Evolutionary conservation across 2,797 vertebrate species (phyloP), one percentile per base, ranked within the genome.

Genomic region (Leuciscus waleckii): DNA sequence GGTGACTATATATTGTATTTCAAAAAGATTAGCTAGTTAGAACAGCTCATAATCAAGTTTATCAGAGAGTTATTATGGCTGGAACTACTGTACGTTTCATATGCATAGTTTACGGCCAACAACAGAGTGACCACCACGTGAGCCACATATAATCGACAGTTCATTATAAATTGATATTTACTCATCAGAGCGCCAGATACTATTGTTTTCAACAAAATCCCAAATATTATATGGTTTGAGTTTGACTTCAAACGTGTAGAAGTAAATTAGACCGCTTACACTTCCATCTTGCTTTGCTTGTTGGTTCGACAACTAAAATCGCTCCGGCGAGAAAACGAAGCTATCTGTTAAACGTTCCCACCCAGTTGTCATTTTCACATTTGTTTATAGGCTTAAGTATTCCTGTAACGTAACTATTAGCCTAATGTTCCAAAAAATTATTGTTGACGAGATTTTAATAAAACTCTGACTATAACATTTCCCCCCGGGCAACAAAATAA

Each of bases 201-300:
- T 2, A 8, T 0, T 8, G 26, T 75, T 76, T 35, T 29, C 6
- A 35, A 73, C 16, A 23, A 37, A 32, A 58, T 0, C 26, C 4
- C 2, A 8, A 35, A 0, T 8, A 67, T n/a, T 19, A 21, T 5
- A 26, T 21, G 7, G 5, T 1, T 14, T 13, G 5, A 11, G 2
- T 54, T 29, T 14, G 26, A n/a, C 5, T 43, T 35, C 8, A 29
- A 75, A 26, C 21, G 35, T 23, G 11, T 43, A 37, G 54, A 10
- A 61, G 9, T 43, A 16, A 69, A 29, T 46, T 14, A 75, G 5
- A 79, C n/a, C 9, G 29, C 91, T 90, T 92, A 95, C 95, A 95
- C 95, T 91, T 95, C 95, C 95, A 95, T 95, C 19, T 81, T 79
- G 83, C 4, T 10, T 37, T 32, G 32, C 5, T 61, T 5, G 29